Percentiles rank a stretch among this genome's conserved stretches.
phyloP scores from a whole-genome alignment of 2,888 invertebrate species.

The Drosophila engyochracea region DNA sequence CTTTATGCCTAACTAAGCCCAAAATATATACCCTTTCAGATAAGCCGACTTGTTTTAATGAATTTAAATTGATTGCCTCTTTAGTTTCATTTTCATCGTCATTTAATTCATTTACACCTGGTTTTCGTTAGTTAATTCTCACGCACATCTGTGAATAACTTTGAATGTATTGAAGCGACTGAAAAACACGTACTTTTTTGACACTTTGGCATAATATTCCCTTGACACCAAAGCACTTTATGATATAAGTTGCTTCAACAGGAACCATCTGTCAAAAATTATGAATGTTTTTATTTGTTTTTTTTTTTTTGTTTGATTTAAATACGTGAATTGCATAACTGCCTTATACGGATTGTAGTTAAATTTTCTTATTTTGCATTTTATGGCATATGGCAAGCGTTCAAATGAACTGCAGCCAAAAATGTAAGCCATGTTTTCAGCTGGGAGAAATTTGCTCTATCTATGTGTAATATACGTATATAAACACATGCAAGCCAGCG shows the following conservation, averaged over 20 bases:
- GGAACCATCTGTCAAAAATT: background rate
- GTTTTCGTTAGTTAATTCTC: background rate
- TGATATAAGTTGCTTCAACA: background rate
- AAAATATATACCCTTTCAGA: background rate
- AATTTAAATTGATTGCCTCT: background rate
- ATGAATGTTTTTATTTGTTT: background rate
- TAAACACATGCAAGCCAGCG: constrained; percentile 55
- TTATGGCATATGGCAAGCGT: background rate
- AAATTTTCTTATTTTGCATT: background rate
- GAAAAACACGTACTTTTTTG: background rate
- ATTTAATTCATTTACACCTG: constrained; percentile 9
- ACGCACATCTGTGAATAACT: background rate
- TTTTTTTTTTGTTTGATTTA: background rate
- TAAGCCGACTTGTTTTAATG: background rate
- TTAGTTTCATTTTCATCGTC: background rate
- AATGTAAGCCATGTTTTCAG: constrained; percentile 14
- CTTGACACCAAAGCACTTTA: background rate
- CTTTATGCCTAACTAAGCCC: no score
- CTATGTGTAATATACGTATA: constrained; percentile 41
- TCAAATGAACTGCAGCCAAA: constrained; percentile 2
- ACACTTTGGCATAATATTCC: background rate
- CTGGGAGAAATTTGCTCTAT: constrained; percentile 2
- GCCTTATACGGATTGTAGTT: background rate
- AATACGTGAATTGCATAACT: background rate
- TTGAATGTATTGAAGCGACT: background rate